A percentile compares a stretch with the other conserved stretches of the same genome.
These are phyloP conservation scores for Daubentonia madagascariensis DNA, from an alignment of 2,113 vertebrate genomes.

Conservation along the genomic window DNA sequence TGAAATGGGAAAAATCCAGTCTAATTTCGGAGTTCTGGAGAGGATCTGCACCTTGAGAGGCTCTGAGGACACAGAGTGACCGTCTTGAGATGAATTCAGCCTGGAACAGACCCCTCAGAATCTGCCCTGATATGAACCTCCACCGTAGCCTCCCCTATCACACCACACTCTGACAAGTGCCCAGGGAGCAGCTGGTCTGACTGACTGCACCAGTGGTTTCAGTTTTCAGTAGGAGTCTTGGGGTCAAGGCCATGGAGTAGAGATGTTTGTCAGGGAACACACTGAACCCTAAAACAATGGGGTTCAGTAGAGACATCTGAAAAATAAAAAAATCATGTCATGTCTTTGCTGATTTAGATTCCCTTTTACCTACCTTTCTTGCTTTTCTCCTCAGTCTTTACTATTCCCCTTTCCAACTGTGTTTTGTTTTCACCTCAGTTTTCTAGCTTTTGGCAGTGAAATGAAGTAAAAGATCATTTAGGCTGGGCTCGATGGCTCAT, in stretches of 20 bases:
- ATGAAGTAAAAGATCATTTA: slow-evolving; percentile 22
- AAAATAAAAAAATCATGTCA: not conserved
- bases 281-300: not conserved
- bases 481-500: no score
- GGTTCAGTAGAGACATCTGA: not conserved
- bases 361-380: not conserved
- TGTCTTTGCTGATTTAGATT: not conserved
- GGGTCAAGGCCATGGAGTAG: not conserved
- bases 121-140: not conserved
- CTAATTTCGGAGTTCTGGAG: not conserved
- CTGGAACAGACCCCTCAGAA: not conserved
- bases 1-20: not conserved
- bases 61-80: not conserved
- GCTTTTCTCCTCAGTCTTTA: not conserved
- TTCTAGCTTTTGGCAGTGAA: slow-evolving; percentile 21
- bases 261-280: not conserved
- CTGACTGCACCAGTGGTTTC: not conserved
- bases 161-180: not conserved
- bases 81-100: not conserved
- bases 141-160: not conserved
- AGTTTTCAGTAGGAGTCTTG: not conserved
- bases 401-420: not conserved
- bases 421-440: slow-evolving; percentile 29
- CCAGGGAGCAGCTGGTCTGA: not conserved
- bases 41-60: not conserved